Base-by-base conservation (phyloP, 1,140 invertebrate genomes). In the Dendrolimus punctatus region DNA sequence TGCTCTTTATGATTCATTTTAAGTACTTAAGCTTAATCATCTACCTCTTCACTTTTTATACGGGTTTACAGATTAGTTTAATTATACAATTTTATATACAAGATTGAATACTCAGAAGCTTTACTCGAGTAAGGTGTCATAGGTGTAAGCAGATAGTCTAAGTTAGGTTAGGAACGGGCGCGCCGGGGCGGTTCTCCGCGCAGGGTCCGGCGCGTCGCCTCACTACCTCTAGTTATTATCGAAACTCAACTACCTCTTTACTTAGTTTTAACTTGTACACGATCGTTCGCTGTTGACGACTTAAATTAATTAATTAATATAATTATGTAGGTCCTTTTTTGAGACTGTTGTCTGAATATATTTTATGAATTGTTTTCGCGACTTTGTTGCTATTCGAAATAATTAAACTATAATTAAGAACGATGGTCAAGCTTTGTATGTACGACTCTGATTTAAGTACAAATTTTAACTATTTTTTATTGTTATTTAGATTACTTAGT, bases 61-160 rank as follows among this genome's bases (percentile, higher is more conserved):
- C 80, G 82, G 82, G 80, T 85, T 84, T 84, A 82, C 80, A 84
- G 72, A 84, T 79, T 86, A 84, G 80, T 83, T 83, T 81, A 86
- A 83, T 84, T 81, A 84, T 83, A 84, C 80, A 83, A 80, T 81
- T 78, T 81, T 83, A 80, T 83, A 80, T 81, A 85, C 77, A 84
- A 70, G 76, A 84, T 76, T 73, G 58, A 86, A 86, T 86, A 86
- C 82, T 86, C 82, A 86, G 72, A 84, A 84, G 83, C 82, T 86
- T 86, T 84, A 86, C 80, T 86, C 65, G 76, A 74, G 82, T 85
- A 82, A 85, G 79, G 78, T 79, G 78, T 77, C 64, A 40, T 78
- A 75, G 23, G 68, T 51, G 10, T 80, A 80, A 71, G 68, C 40
- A 23, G 8, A 47, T 49, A 48, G 55, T 37, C 46, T 80, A 81